Percentiles rank a stretch among this genome's conserved stretches.
Conservation (phyloP, 2,113 vertebrate genomes). For the Alligator sinensis region DNA sequence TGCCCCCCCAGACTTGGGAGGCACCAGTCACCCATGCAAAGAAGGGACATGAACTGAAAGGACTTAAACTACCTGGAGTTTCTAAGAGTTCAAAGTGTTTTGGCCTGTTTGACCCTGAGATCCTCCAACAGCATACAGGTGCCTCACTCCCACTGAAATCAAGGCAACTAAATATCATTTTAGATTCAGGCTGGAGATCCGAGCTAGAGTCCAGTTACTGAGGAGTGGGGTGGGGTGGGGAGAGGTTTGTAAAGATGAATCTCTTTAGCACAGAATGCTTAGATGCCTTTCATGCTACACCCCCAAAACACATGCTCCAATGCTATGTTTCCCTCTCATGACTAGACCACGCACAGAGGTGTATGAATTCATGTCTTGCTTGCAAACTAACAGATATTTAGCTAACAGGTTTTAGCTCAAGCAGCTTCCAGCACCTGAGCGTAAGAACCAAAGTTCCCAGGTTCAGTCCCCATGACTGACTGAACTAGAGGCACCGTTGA, state of each 20-base stretch:
- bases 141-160: too few relatives aligned
- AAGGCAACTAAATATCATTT: too few relatives aligned
- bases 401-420: background rate
- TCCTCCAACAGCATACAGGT: too few relatives aligned
- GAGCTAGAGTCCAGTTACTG: rapidly evolving
- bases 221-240: background rate
- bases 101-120: too few relatives aligned
- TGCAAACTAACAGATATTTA: background rate
- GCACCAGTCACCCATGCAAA: too few relatives aligned
- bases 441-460: rapidly evolving
- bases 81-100: too few relatives aligned
- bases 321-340: rapidly evolving
- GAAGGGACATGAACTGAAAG: too few relatives aligned
- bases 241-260: background rate
- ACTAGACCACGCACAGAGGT: background rate
- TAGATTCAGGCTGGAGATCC: background rate
- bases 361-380: background rate
- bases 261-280: background rate
- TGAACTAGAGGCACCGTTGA: rapidly evolving
- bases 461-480: background rate
- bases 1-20: too few relatives aligned
- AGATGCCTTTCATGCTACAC: background rate
- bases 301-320: background rate
- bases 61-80: too few relatives aligned
- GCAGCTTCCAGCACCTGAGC: background rate